phyloP scores from a whole-genome alignment of 2,888 invertebrate genomes.

The Melanostoma mellinum region DNA sequence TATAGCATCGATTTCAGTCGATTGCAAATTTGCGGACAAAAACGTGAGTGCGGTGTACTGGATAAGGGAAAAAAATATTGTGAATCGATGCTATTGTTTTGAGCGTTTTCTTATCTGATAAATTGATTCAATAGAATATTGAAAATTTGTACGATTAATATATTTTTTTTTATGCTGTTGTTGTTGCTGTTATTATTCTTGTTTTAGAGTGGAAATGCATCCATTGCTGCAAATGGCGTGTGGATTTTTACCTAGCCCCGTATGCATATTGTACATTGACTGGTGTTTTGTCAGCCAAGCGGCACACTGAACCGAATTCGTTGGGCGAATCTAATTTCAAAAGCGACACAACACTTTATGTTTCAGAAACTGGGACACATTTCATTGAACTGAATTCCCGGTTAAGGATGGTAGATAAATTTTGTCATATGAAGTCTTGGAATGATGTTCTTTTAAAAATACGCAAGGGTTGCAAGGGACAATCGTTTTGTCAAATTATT shows the following conservation, averaged over 20 bases:
- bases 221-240: slow-evolving; percentile 16
- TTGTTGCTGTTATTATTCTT: not conserved
- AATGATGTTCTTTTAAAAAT: no score
- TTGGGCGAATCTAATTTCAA: slow-evolving; percentile 10
- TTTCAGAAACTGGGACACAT: not conserved
- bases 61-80: slow-evolving; percentile 24
- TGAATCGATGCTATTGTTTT: slow-evolving; percentile 56
- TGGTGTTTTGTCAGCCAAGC: slow-evolving; percentile 16
- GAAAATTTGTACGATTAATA: slow-evolving; percentile 68
- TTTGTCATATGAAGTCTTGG: not conserved
- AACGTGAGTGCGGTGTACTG: slow-evolving; percentile 27
- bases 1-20: slow-evolving; percentile 59
- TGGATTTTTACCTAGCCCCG: not conserved
- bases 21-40: slow-evolving; percentile 53
- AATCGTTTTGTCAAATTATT: no score
- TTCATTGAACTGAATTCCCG: no score
- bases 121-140: slow-evolving; percentile 70
- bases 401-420: not conserved
- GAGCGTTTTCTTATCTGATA: slow-evolving; percentile 70
- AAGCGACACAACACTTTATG: slow-evolving; percentile 5
- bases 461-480: no score
- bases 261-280: not conserved
- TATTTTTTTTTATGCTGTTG: not conserved
- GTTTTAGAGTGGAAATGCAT: not conserved
- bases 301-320: slow-evolving; percentile 13